Evolutionary conservation across 2,113 vertebrate species (phyloP).

Genomic region (Hippolais icterina): DNA sequence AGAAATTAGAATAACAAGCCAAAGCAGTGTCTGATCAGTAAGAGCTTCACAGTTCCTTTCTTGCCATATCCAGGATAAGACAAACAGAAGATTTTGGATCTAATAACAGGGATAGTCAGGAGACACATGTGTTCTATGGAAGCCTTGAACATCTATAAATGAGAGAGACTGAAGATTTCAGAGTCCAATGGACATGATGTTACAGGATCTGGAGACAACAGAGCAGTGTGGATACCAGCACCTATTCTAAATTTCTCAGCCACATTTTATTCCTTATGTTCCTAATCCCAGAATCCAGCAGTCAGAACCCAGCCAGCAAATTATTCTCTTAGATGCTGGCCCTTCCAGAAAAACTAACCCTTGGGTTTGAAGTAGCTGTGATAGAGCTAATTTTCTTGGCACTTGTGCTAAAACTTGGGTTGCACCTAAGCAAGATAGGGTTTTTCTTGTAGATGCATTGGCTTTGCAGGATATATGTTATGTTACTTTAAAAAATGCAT

Average conservation of each 20-base stretch:
- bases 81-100: neutral
- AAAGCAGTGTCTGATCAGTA: neutral
- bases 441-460: neutral
- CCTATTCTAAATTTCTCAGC: neutral
- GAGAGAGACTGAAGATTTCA: neutral
- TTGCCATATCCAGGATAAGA: neutral
- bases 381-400: neutral
- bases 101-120: neutral
- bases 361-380: neutral
- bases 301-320: rapidly evolving
- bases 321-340: too few species aligned
- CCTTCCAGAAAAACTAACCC: neutral
- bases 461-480: neutral
- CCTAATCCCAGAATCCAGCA: neutral
- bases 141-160: neutral
- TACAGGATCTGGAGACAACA: neutral
- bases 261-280: neutral
- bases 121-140: neutral
- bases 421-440: neutral
- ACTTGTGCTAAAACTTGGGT: neutral
- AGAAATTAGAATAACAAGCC: neutral
- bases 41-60: neutral
- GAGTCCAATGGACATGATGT: rapidly evolving
- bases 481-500: neutral
- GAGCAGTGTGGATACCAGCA: neutral